Evolutionary conservation across 2,797 vertebrate species (phyloP), one percentile per base, ranked within the genome.

Genomic region (Hydrocynus forskahlii): DNA sequence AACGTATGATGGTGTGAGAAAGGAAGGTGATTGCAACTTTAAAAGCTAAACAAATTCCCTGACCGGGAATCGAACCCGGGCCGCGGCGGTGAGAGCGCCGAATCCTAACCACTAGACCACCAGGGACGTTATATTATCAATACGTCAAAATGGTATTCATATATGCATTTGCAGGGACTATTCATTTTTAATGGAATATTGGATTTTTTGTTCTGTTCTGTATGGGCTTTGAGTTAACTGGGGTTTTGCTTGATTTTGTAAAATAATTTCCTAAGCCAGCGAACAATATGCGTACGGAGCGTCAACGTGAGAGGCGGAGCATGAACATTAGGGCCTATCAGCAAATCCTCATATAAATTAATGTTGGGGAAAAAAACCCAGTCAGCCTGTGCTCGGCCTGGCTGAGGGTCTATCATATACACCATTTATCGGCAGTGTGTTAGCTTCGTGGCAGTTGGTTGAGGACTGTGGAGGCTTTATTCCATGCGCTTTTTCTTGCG

Each of bases 51-150:
- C 40, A 19, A 10, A 10, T 93, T 94, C 90, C 89, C 91, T 92
- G 89, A 92, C 90, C 85, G 89, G 91, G 92, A 95, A 94, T 94
- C 89, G 84, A 92, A 92, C 90, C 91, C 87, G 81, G 89, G 90
- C 89, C 89, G 84, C 88, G 86, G 90, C 86, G 88, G 91, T 92
- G 92, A 93, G 90, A 92, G 91, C 91, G 86, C 91, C 89, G 88
- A 93, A 94, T 93, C 92, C 91, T 93, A 93, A 90, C 92, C 92
- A 94, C 92, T 94, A 93, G 92, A 94, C 92, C 89, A 93, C 89
- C 92, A 93, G 92, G 90, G 29, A n/a, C n/a, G n/a, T n/a, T n/a
- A n/a, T n/a, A n/a, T n/a, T n/a, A n/a, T n/a, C n/a, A n/a, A n/a
- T n/a, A n/a, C n/a, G n/a, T n/a, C n/a, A n/a, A n/a, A n/a, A n/a